phyloP scores from a whole-genome alignment of 2,113 vertebrate genomes.

The Pelusios castaneus region DNA sequence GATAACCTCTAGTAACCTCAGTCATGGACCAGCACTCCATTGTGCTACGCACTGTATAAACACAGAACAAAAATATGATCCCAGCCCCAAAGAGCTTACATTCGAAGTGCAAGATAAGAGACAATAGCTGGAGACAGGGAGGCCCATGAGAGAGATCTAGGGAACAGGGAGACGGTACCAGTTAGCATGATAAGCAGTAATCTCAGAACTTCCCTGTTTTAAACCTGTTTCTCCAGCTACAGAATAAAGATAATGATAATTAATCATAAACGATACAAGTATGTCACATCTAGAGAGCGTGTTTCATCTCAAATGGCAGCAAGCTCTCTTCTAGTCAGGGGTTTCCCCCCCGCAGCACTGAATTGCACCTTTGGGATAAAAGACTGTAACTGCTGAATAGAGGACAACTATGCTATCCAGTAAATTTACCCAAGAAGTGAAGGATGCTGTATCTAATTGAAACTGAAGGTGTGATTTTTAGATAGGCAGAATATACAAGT shows the following conservation, averaged over 20 bases:
- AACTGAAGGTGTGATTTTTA: slow-evolving; percentile 64
- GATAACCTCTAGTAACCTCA: neutral
- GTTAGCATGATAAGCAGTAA: neutral
- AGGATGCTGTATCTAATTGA: slow-evolving; percentile 52
- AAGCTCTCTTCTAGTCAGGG: neutral
- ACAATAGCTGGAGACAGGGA: neutral
- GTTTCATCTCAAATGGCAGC: neutral
- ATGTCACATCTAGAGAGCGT: neutral
- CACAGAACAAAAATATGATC: neutral
- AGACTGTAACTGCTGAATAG: neutral
- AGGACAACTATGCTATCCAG: neutral
- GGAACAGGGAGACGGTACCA: neutral
- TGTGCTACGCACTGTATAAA: neutral
- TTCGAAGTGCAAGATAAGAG: neutral
- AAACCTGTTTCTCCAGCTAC: neutral
- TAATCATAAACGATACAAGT: neutral
- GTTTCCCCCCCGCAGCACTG: neutral
- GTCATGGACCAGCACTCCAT: neutral
- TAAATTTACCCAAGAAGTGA: slow-evolving; percentile 39
- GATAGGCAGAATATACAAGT: neutral
- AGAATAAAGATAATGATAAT: neutral
- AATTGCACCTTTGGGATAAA: slow-evolving; percentile 1
- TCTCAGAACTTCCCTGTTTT: neutral
- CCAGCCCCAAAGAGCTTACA: neutral
- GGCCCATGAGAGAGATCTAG: neutral